Evolutionary conservation across 2,888 invertebrate species (phyloP).

Genomic region (Automeris io): DNA sequence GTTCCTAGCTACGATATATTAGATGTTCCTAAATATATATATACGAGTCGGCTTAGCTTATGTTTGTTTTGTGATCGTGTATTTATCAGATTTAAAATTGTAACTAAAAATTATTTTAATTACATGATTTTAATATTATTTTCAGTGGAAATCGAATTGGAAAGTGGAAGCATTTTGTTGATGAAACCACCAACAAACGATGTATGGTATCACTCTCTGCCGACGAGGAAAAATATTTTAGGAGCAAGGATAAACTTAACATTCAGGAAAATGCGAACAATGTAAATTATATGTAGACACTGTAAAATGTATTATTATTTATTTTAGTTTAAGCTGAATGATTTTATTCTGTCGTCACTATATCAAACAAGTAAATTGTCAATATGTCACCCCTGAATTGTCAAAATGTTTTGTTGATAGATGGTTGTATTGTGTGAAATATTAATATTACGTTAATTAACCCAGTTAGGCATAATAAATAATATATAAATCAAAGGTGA

Average conservation of each 20-base stretch:
- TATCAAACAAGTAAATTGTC: background rate
- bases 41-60: too few species aligned
- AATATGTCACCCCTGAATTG: background rate
- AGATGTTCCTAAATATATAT: background rate
- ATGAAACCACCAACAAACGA: conserved; percentile 85
- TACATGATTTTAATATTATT: conserved; percentile 18
- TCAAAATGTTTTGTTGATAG: conserved; percentile 8
- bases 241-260: conserved; percentile 81
- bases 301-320: too few species aligned
- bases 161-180: conserved; percentile 80
- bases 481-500: conserved; percentile 18
- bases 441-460: too few species aligned
- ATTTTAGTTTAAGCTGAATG: conserved; percentile 1
- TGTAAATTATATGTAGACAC: background rate
- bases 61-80: too few species aligned
- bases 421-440: background rate
- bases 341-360: background rate
- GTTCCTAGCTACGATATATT: too few species aligned
- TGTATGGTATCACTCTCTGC: conserved; percentile 83
- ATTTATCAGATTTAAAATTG: background rate
- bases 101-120: background rate
- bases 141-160: conserved; percentile 76
- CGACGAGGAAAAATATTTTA: conserved; percentile 71
- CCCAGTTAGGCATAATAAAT: background rate
- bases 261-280: conserved; percentile 70